Base-by-base conservation (phyloP, 2,888 invertebrate species). In the Mimas tiliae region DNA sequence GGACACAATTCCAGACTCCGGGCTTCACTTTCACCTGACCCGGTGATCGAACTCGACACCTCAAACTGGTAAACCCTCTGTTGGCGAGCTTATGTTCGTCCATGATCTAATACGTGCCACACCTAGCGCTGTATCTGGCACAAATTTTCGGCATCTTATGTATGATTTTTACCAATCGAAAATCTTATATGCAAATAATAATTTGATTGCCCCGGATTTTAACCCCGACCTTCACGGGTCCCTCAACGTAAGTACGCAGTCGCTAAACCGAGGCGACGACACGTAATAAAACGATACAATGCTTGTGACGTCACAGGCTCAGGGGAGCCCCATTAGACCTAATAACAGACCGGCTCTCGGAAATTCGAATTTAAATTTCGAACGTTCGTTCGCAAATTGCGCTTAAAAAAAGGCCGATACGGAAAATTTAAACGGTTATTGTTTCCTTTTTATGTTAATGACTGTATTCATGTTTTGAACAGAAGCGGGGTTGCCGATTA, bases 371-470 rank as follows among this genome's bases (percentile, higher is more conserved):
- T 88, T 85, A 88, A 90, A 90, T 92, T 91, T 88, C 88, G 90
- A 88, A 91, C 86, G 84, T 83, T 85, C 86, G 84, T 83, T 85
- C 83, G 79, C 87, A 87, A 90, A 89, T 89, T 89, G 87, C 87
- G 84, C 89, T 90, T 90, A 90, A 16, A 33, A 65, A 21, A 65
- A 55, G 48, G 81, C 84, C 85, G 84, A 86, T 88, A 85, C 88
- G 85, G 50, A 58, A 89, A 82, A 90, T 91, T 91, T 89, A 90
- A 92, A 93, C 85, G 90, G 90, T 91, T 93, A 92, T 91, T 91
- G 91, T 93, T 91, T 88, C 87, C 87, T 89, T 91, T 93, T 93
- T 91, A 93, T 91, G 90, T 86, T 92, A 91, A 92, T 93, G 90
- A 79, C 83, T 83, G 87, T 87, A 89, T 90, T 90, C 88, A 88